Percentiles rank a stretch among this genome's conserved stretches.
These are phyloP conservation scores for Eptesicus fuscus DNA, from an alignment of 2,113 vertebrate species.

Conservation along the genomic window DNA sequence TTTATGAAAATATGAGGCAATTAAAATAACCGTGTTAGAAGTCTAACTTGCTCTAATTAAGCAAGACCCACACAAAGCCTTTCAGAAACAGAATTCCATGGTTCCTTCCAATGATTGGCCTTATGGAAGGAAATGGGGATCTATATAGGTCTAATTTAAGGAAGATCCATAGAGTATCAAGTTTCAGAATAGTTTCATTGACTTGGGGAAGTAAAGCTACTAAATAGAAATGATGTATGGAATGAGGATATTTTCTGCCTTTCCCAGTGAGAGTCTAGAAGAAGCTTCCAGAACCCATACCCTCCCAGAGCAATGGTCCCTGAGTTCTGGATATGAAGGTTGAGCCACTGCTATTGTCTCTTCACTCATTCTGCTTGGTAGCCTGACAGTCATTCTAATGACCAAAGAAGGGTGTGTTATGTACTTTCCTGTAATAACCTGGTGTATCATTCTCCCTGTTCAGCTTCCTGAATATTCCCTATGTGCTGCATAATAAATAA, in stretches of 20 bases:
- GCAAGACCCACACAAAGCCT: constrained; percentile 15
- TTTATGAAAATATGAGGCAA: constrained; percentile 10
- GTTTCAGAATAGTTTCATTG: constrained; percentile 41
- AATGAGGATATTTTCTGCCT: background rate
- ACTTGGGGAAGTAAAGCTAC: background rate
- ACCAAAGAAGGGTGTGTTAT: background rate
- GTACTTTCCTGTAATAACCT: background rate
- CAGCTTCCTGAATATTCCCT: background rate
- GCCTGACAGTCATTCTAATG: background rate
- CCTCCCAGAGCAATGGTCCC: background rate
- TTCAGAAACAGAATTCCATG: background rate
- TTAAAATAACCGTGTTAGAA: background rate
- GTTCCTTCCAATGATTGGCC: background rate
- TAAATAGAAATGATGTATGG: background rate
- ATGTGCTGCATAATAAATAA: background rate
- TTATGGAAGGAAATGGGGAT: constrained; percentile 5
- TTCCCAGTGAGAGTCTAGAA: background rate
- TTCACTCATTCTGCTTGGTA: background rate
- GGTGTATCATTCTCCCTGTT: background rate
- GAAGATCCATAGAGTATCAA: background rate
- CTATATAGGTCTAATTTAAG: background rate
- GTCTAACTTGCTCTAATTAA: background rate
- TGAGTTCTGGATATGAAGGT: background rate
- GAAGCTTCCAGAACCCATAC: background rate
- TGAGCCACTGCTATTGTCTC: background rate